Evolutionary conservation across 37 sponge, comb jelly and placozoan genomes (phyloP).

Genomic region (Diacarnus erythraeanus): DNA sequence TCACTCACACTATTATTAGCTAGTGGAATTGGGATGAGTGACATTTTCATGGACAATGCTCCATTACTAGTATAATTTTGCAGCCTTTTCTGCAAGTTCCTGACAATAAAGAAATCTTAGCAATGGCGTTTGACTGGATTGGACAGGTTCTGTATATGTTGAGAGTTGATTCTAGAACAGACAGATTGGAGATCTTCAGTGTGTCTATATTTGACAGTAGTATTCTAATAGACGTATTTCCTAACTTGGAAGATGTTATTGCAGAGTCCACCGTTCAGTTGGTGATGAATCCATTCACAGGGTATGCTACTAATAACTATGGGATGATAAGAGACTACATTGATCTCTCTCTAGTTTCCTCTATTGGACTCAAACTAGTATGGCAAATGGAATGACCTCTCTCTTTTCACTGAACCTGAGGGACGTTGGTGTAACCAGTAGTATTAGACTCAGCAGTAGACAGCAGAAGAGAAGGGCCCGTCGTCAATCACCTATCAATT

Average conservation of each 20-base stretch:
- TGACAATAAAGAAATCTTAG: not conserved
- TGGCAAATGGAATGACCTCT: not conserved
- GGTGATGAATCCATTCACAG: constrained; percentile 35
- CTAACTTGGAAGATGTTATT: not conserved
- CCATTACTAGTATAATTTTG: too few relatives aligned
- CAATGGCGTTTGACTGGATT: constrained; percentile 49
- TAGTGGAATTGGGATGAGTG: too few relatives aligned
- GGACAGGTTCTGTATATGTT: constrained; percentile 18
- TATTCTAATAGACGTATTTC: not conserved
- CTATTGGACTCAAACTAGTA: constrained; percentile 25
- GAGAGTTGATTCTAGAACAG: not conserved
- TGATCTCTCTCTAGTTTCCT: constrained; percentile 5
- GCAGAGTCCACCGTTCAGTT: not conserved
- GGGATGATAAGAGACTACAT: not conserved
- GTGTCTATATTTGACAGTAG: not conserved
- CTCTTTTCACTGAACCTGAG: not conserved
- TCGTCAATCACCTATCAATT: not conserved
- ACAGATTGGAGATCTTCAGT: not conserved
- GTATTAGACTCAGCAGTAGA: not conserved
- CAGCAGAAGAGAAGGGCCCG: not conserved
- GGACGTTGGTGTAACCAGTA: not conserved
- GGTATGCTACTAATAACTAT: too few relatives aligned
- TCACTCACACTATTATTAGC: too few relatives aligned
- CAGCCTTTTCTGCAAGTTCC: constrained; percentile 13
- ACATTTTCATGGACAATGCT: too few relatives aligned